Evolutionary conservation across 2,797 vertebrate genomes (phyloP), one percentile per base, ranked within the genome.

Genomic region (Argentina silus): DNA sequence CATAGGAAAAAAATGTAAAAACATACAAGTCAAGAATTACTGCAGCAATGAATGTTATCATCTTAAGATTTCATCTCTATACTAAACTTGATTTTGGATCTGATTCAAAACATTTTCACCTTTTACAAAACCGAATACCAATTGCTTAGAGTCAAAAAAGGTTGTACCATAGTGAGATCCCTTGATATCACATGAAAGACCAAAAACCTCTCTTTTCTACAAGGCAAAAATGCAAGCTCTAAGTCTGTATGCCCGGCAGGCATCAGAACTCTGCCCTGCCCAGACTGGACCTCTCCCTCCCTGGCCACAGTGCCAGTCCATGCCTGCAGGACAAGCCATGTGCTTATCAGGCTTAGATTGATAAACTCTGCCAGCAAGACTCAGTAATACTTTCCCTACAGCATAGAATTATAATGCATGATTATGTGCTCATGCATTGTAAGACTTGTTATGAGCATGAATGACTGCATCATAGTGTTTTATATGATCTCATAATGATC

Each of bases 111-210:
- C 27, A 2, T 36, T 36, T 36, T 36, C 27, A 36, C 1, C 3
- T 12, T 21, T 60, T 27, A 60, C 12, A 8, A 42, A 42, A 9
- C 14, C 6, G 12, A 42, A 42, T 6, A 62, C 12, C 6, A 21
- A 7, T 59, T 14, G 44, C n/a, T 10, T 17, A 45, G 44, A 14
- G n/a, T 64, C 44, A 65, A 43, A 2, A 1, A 7, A 65, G 9
- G 64, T 21, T 19, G 3, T 27, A 14, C 14, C 55, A 44, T 36
- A 62, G 63, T 14, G 50, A 15, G 15, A 48, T 62, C 65, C 36
- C 64, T 14, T 67, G 64, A 77, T 77, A 47, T 50, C 14, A 45
- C 47, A 45, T 55, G 36, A 76, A 72, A 76, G 75, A 50, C 50
- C 51, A 55, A n/a, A 10, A 56, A 7, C 44, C 36, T 47, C 27